Evolutionary conservation across 2,888 invertebrate genomes (phyloP).

Genomic region (Alloplasta piceator): DNA sequence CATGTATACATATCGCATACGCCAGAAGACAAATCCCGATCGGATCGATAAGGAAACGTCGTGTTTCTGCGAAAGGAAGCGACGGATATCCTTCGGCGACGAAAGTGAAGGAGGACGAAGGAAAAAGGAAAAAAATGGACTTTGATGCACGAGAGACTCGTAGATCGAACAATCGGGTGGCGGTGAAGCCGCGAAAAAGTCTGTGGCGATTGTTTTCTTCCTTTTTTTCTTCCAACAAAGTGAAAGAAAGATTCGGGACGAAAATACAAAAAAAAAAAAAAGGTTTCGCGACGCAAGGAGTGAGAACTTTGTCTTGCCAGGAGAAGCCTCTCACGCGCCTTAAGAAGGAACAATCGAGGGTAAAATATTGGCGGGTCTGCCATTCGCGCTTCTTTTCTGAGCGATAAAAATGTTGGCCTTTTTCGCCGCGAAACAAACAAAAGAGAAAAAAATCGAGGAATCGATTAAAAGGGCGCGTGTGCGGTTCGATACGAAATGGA

Average conservation of each 20-base stretch:
- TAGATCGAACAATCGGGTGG: slow-evolving; percentile 45
- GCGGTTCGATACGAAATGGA: slow-evolving; percentile 49
- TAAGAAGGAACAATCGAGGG: slow-evolving; percentile 73
- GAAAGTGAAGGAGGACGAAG: background rate
- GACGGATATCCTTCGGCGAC: slow-evolving; percentile 42
- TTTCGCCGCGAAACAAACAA: slow-evolving; percentile 62
- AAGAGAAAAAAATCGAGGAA: slow-evolving; percentile 61
- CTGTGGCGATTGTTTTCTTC: too few relatives aligned
- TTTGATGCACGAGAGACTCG: slow-evolving; percentile 28
- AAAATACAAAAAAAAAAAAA: slow-evolving; percentile 14
- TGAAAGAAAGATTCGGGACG: slow-evolving; percentile 18
- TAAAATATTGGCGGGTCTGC: slow-evolving; percentile 72
- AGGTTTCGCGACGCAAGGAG: slow-evolving; percentile 31
- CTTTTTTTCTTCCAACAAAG: too few relatives aligned
- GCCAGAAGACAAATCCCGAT: slow-evolving; percentile 57
- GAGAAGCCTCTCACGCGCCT: slow-evolving; percentile 23
- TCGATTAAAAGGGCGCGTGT: slow-evolving; percentile 70
- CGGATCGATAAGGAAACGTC: slow-evolving; percentile 46
- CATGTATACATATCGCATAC: slow-evolving; percentile 42
- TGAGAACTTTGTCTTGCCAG: slow-evolving; percentile 41
- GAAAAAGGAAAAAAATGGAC: slow-evolving; percentile 8
- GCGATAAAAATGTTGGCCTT: slow-evolving; percentile 76
- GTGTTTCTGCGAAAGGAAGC: slow-evolving; percentile 59
- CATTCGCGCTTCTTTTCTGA: slow-evolving; percentile 34
- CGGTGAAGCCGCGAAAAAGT: slow-evolving; percentile 5